Evolutionary conservation across 2,888 invertebrate species (phyloP), one percentile per base, ranked within the genome.

Genomic region (Lasius platythorax): DNA sequence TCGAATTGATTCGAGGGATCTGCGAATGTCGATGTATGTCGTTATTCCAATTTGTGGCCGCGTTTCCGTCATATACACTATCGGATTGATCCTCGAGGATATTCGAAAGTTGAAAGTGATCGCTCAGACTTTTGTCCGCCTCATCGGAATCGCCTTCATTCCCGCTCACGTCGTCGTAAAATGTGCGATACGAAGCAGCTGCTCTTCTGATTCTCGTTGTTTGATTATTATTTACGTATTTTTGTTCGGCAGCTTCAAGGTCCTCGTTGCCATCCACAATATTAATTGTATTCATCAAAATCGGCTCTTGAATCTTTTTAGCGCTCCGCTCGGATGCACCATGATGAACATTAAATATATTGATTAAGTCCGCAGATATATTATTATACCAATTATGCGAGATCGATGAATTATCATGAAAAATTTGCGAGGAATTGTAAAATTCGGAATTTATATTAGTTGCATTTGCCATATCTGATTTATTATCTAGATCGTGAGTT

Each of bases 121-220:
- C 12, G 43, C n/a, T 11, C 33, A 23, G 58, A 58, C 23, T 30
- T 9, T 72, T 50, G 9, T 72, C 63, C 28, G 33, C 23, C 5
- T 15, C 46, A 1, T 86, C 81, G 3, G 33, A 75, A 40, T 86
- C 67, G 9, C 4, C 72, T 23, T 61, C 74, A 33, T 56, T 63
- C 18, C 58, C 79, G 68, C 66, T 66, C 11, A 37, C 9, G 15
- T 89, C 87, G 58, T 89, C 87, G 70, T 86, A 75, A 9, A 82
- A 86, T 5, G 87, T 40, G 5, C 70, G 75, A 30, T 87, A 81
- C 33, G 64, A 53, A 8, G 4, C 28, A 6, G 56, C 12, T 2
- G 82, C 30, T 2, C 89, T 81, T 15, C 64, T 89, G 8, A 58
- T 11, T 23, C 89, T 82, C 4, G 15, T 8, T 9, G 68, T 53